These are phyloP conservation scores for Calidris pygmaea DNA, from an alignment of 2,113 vertebrate genomes.

Conservation along the genomic window DNA sequence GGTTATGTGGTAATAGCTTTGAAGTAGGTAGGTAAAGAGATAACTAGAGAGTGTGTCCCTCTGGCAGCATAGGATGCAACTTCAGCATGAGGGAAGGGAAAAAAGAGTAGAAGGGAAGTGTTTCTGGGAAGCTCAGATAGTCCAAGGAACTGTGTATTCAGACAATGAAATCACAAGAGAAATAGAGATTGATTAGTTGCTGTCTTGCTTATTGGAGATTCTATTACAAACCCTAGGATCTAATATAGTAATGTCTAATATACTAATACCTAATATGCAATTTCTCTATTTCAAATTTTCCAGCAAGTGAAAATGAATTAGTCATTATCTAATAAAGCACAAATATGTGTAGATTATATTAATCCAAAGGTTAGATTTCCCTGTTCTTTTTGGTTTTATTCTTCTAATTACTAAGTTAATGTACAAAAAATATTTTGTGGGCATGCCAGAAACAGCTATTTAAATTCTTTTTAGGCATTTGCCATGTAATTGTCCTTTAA, in stretches of 20 bases:
- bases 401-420: not conserved
- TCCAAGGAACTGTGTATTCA: not conserved
- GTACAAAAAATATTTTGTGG: not conserved
- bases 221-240: not conserved
- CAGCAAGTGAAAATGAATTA: not conserved
- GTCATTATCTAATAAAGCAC: not conserved
- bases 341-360: not conserved
- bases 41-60: not conserved
- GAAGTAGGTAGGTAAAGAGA: not conserved
- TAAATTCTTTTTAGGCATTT: not conserved
- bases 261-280: not conserved
- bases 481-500: not conserved
- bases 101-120: not conserved
- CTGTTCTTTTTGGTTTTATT: not conserved
- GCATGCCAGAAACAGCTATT: not conserved
- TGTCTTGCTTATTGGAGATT: not conserved
- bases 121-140: not conserved
- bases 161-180: not conserved
- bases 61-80: not conserved
- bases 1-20: not conserved
- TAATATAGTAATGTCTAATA: not conserved
- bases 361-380: not conserved
- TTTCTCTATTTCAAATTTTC: not conserved
- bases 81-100: not conserved
- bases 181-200: not conserved